Evolutionary conservation across 2,113 vertebrate genomes (phyloP), one percentile per base, ranked within the genome.

Genomic region (Strigops habroptila): DNA sequence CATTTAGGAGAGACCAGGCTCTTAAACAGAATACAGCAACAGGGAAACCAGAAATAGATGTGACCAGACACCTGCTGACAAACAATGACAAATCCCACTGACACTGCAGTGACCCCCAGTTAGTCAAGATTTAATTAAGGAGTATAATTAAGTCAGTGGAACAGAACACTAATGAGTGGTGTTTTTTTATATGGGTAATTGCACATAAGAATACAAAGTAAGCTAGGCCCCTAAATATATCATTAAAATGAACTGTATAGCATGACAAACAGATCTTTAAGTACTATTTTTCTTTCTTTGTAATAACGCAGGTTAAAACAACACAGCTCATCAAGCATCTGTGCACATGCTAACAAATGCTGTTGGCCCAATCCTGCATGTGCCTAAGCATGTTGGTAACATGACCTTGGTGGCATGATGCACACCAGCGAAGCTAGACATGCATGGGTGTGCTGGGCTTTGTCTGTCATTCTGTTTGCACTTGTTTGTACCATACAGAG

Each of bases 31-130:
- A 96, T 94, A 96, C 97, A 97, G 93, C 98, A 98, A 97, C 93
- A 98, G 98, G 97, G 98, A 98, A 97, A 97, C 98, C 98, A 98
- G 97, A 98, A 99, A 99, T 99, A 99, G 99, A 98, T 86, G 94
- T 97, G 92, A 96, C 93, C 95, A 98, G 98, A 98, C 99, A 99
- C 98, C 99, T 99, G 99, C 98, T 98, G 99, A 98, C 98, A 97
- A 98, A 95, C 92, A 93, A 97, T 98, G 98, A 99, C 97, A 98
- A 98, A 98, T 98, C 98, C 96, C 95, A 97, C 97, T 98, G 98
- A 98, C 98, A 98, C 97, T 44, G 95, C 96, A 90, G 90, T 98
- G 98, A 98, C 98, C 98, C 97, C 97, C 96, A 84, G 98, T 98
- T 98, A 98, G 97, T 97, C 97, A 97, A 98, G 98, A 98, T 98